Evolutionary conservation across 2,797 vertebrate species (phyloP), one percentile per base, ranked within the genome.

Genomic region (Manis pentadactyla): DNA sequence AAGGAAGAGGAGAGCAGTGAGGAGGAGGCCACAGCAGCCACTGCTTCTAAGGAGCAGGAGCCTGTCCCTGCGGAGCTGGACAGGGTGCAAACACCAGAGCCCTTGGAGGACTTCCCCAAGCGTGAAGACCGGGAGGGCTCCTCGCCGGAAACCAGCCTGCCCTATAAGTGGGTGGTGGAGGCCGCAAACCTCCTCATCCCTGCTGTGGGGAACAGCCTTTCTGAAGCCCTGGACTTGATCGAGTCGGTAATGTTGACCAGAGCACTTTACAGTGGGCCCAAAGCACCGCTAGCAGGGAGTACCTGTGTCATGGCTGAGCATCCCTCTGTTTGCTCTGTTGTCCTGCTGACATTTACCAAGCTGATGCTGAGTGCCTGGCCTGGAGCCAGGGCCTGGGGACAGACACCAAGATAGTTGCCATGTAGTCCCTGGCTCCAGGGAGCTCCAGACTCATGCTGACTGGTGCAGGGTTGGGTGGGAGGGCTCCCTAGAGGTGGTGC

Each of bases 211-310:
- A 99, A 99, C 0, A 98, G 97, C 0, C 97, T 99, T 95, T 99
- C 98, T 19, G 99, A 99, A 98, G 99, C 99, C 96, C 98, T 99
- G 98, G 99, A 99, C 90, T 98, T 99, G 98, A 99, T 99, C 55
- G 99, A 99, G 51, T 99, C 99, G 82, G 99, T 99, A 98, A 99
- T 98, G 97, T 95, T 94, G 95, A 87, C 81, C 11, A 21, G 8
- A 3, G 61, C 39, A 0, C 34, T 49, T 95, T 61, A 9, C 14
- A 4, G 51, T 51, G 21, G 53, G 14, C 83, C 37, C 12, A 12
- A 61, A 37, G 42, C 51, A 42, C 1, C n/a, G 7, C 61, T 31
- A 5, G 59, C 23, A 13, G 37, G 57, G 69, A 68, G 31, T 3
- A 4, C 42, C 68, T 39, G 69, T 77, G 11, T 53, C 1, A 0